These are phyloP conservation scores for Sterna hirundo DNA, from an alignment of 2,113 vertebrate genomes.

Conservation along the genomic window DNA sequence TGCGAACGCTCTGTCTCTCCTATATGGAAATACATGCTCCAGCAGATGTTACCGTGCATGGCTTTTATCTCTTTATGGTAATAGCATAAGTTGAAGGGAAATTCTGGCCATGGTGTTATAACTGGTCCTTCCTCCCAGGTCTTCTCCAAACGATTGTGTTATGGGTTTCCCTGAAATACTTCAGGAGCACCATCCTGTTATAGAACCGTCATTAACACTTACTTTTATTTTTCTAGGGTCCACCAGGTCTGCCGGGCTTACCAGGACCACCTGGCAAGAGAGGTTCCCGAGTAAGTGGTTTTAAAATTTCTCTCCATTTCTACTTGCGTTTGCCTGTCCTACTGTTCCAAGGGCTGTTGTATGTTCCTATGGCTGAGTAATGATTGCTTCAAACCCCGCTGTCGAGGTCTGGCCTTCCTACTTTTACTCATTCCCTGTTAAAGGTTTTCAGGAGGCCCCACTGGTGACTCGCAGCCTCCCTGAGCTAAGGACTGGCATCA, in stretches of 20 bases:
- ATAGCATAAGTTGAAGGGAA: not conserved
- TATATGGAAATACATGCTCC: not conserved
- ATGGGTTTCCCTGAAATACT: not conserved
- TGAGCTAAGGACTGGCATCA: not conserved
- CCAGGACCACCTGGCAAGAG: conserved; percentile 87
- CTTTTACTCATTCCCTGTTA: not conserved
- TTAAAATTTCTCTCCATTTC: not conserved
- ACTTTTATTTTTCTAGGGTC: conserved; percentile 78
- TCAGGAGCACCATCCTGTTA: not conserved
- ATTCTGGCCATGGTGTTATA: not conserved
- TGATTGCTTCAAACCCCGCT: not conserved
- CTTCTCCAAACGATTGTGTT: not conserved
- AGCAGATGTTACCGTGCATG: not conserved
- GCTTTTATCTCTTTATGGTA: not conserved
- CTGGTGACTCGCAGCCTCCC: not conserved
- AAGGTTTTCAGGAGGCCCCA: not conserved
- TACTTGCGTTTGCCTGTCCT: not conserved
- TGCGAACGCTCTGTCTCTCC: not conserved
- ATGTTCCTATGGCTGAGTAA: not conserved
- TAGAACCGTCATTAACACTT: not conserved
- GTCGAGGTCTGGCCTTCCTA: not conserved
- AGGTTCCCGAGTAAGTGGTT: conserved; percentile 88
- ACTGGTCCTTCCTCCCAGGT: not conserved
- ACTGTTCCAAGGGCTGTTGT: not conserved
- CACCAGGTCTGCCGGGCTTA: conserved; percentile 88